Percentiles rank a stretch among this genome's conserved stretches.
Conservation (phyloP, 64 coral and sea anemone genomes). For the Stichodactyla mertensii region DNA sequence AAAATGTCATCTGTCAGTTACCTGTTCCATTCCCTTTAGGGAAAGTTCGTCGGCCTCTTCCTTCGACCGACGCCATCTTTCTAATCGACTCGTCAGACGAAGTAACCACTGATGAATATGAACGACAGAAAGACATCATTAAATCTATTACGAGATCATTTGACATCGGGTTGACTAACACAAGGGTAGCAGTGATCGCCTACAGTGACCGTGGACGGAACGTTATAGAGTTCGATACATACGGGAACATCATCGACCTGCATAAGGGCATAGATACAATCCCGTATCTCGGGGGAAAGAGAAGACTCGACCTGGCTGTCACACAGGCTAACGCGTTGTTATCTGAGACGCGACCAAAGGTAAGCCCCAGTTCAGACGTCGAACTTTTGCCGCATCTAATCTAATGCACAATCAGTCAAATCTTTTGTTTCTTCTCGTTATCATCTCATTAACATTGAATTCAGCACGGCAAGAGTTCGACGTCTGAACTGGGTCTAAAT, state of each 20-base stretch:
- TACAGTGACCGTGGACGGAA: constrained; percentile 29
- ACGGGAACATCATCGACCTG: constrained; percentile 14
- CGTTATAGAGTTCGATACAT: constrained; percentile 30
- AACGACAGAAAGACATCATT: constrained; percentile 65
- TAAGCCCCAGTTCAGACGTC: background rate
- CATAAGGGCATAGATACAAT: constrained; percentile 30
- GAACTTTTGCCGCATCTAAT: too few relatives aligned
- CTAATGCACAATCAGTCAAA: too few relatives aligned
- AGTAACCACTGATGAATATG: constrained; percentile 30
- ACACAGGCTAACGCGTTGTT: constrained; percentile 29
- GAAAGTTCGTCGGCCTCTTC: constrained; percentile 20
- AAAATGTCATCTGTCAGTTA: too few relatives aligned
- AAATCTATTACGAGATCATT: constrained; percentile 54
- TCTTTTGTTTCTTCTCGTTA: too few relatives aligned
- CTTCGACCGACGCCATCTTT: constrained; percentile 58
- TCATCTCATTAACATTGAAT: too few relatives aligned
- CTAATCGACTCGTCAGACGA: constrained; percentile 65
- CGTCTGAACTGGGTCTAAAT: too few relatives aligned
- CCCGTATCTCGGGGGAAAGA: constrained; percentile 15
- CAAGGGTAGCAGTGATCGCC: constrained; percentile 38
- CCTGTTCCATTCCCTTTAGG: background rate
- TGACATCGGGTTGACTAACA: constrained; percentile 34
- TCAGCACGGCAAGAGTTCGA: too few relatives aligned
- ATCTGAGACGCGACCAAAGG: constrained; percentile 7
- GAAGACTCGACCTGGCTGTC: constrained; percentile 30